Conservation (phyloP, 2,113 vertebrate species). For the Calonectris borealis region DNA sequence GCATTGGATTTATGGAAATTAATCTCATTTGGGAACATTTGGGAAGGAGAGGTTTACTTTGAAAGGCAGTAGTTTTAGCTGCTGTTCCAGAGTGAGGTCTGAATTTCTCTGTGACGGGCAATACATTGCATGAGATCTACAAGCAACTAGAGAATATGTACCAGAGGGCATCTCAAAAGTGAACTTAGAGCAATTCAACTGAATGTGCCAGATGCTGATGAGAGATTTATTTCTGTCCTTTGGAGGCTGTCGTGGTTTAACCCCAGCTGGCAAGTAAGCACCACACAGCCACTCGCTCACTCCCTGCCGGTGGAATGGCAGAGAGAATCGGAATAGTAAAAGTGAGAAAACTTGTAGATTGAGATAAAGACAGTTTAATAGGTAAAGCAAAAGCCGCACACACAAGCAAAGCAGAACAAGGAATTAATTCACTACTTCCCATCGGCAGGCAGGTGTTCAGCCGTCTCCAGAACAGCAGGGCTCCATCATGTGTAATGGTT, state of each 20-base stretch:
- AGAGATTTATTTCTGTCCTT: neutral
- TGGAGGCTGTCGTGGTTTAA: neutral
- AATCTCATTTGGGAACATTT: neutral
- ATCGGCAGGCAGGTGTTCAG: neutral
- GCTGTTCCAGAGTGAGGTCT: neutral
- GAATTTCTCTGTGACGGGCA: neutral
- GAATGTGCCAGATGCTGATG: neutral
- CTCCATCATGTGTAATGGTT: fast-evolving
- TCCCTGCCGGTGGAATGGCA: neutral
- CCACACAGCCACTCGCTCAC: neutral
- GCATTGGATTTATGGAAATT: neutral
- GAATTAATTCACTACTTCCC: neutral
- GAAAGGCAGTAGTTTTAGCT: neutral
- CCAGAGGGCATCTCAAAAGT: neutral
- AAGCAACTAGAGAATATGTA: neutral
- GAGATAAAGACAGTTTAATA: neutral
- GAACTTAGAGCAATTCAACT: neutral
- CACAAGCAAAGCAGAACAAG: neutral
- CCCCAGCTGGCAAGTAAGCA: neutral
- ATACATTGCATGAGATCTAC: neutral
- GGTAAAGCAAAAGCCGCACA: neutral
- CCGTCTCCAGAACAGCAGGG: neutral
- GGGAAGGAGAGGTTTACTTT: neutral
- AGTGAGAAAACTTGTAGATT: neutral
- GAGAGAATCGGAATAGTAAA: neutral